phyloP scores from a whole-genome alignment of 2,113 vertebrate species.

The Amia ocellicauda region DNA sequence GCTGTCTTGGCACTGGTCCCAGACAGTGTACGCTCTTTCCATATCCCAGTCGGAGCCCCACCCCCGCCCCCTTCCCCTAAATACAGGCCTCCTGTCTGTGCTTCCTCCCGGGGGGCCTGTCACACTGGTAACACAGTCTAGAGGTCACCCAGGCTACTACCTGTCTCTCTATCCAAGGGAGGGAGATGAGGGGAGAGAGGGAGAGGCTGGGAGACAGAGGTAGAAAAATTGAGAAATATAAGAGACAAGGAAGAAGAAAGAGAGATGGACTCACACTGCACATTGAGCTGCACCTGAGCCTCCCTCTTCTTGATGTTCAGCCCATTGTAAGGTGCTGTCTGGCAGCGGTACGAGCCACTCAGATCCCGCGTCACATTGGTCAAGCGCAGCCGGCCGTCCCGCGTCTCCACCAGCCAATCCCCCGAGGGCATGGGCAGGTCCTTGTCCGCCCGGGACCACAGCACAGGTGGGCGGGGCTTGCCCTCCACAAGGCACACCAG shows the following conservation, averaged over 20 bases:
- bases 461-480: constrained; percentile 87
- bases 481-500: constrained; percentile 87
- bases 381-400: constrained; percentile 80
- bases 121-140: too few species aligned
- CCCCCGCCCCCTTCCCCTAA: background rate
- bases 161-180: constrained; percentile 32
- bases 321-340: constrained; percentile 93
- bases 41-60: background rate
- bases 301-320: constrained; percentile 92
- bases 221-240: too few species aligned
- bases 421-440: constrained; percentile 82
- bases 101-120: too few species aligned
- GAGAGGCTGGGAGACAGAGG: constrained; percentile 1
- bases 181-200: constrained; percentile 42
- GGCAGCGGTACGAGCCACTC: constrained; percentile 88
- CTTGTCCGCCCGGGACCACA: constrained; percentile 91
- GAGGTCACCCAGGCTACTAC: constrained; percentile 13
- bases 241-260: background rate
- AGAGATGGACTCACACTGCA: constrained; percentile 81
- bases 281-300: constrained; percentile 85
- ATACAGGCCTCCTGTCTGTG: too few species aligned
- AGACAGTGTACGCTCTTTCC: background rate
- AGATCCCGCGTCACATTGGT: constrained; percentile 82
- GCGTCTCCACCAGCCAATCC: constrained; percentile 67
- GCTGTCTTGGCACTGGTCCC: too few species aligned